Evolutionary conservation across 1,140 invertebrate genomes (phyloP), one percentile per base, ranked within the genome.

Genomic region (Drosophila ananassae): DNA sequence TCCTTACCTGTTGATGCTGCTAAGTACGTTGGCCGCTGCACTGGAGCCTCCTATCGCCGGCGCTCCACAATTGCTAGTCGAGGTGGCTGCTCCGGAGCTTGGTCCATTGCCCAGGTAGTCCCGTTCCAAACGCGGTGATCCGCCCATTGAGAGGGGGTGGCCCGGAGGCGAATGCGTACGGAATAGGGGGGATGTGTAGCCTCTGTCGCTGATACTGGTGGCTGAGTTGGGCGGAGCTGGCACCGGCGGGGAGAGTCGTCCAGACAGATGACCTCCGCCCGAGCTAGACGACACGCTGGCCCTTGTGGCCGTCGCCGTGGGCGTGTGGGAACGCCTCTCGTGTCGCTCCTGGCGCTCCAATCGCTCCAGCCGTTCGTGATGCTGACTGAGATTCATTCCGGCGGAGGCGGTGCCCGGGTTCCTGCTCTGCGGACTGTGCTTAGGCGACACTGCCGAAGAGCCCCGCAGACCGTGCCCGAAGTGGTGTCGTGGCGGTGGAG

Each of bases 1-100:
- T 37, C 12, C 79, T 74, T 21, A 91, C 90, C 90, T 91, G 76
- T 93, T 94, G 41, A 94, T 93, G 59, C 90, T 92, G 73, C 89
- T 92, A 60, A 93, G 91, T 64, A 93, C 92, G 34, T 92, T 93
- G 30, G 90, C 73, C 30, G 90, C 50, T 28, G 83, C 72, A 37
- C 64, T 80, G 51, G 79, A 77, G 9, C 74, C 66, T n/a, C 67
- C 63, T 9, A 39, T 62, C 9, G 60, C 25, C 4, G 53, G 44
- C 2, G 74, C 59, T 7, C 73, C 57, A 13, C 68, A 58, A n/a
- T 73, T 74, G 61, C 50, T 73, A 12, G 67, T 41, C 32, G 74
- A 62, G 10, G 74, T 60, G 21, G 69, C 68, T 2, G 30, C 59
- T 24, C 48, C 61, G 10, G 81, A 53, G 44, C 63, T 79, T 50